Base-by-base conservation (phyloP, 2,797 vertebrate genomes). In the Oreochromis mossambicus region DNA sequence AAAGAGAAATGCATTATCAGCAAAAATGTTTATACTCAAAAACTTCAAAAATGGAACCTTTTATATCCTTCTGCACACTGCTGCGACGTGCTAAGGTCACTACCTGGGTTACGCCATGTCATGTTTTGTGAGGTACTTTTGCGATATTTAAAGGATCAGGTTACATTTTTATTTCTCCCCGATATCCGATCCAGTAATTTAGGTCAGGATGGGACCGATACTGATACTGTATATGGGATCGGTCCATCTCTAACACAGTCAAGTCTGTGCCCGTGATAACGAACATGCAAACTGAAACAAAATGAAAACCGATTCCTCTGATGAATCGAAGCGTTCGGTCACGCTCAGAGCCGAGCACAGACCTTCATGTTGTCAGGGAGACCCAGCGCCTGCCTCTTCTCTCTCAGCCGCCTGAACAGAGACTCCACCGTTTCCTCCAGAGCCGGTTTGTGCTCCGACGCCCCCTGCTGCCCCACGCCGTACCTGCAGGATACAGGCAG, bases 351-450 rank as follows among this genome's bases (percentile, higher is more conserved):
- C 29, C 29, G 17, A 43, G 46, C 77, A 48, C 79, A 7, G 14
- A 92, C 98, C 98, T 98, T 97, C 83, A 97, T 94, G 75, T 98
- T 96, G 70, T 99, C 98, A 2, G 97, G 98, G 29, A 97, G 90
- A 79, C 96, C 96, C 26, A 97, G 95, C 3, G 96, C 94, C 5
- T 96, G 97, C 63, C 96, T 97, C 89, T 97, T 98, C 88, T 99
- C 98, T 83, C 95, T 96, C 32, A 98, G 81, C 4, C 93, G 92
- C 78, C 95, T 97, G 92, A 97, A 77, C 73, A 97, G 94, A 4
- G 94, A 91, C 2, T 99, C 98, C 87, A 97, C 93, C 0, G 97
- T 97, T 86, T 98, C 98, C 87, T 99, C 98, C 84, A 97, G 94
- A 0, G 95, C 95, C 3, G 96, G 97, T 52, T 92, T 94, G 77